Percentiles rank a stretch among this genome's conserved stretches.
These are phyloP conservation scores for Ictidomys tridecemlineatus DNA, from an alignment of 2,113 vertebrate genomes.

Conservation along the genomic window DNA sequence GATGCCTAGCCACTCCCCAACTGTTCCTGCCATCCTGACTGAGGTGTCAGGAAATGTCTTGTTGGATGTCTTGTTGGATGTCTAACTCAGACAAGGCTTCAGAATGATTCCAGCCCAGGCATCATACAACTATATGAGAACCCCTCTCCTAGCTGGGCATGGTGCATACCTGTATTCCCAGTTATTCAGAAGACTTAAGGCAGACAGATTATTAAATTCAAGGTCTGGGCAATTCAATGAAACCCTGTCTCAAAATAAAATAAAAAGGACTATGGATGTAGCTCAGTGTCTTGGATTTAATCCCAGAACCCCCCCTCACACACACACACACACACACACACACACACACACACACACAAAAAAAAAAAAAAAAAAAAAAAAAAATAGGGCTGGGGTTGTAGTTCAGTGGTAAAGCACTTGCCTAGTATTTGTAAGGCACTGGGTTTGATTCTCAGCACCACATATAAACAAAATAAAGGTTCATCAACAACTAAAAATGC, in stretches of 20 bases:
- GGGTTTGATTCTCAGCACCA: no score
- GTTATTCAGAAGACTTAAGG: background rate
- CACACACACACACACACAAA: no score
- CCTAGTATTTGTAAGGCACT: no score
- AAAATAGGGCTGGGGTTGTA: no score
- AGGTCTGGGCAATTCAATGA: background rate
- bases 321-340: no score
- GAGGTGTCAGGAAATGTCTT: background rate
- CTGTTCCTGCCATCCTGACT: background rate
- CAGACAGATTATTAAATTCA: background rate
- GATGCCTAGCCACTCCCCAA: background rate
- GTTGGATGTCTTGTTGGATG: background rate
- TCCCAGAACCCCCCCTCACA: background rate
- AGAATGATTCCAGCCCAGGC: background rate
- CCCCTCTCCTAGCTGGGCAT: background rate
- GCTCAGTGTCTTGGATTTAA: background rate
- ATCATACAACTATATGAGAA: background rate
- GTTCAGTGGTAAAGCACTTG: no score
- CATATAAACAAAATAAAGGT: no score
- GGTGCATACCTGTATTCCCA: background rate
- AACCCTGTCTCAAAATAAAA: background rate
- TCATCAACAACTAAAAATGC: no score
- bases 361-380: no score
- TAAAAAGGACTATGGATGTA: background rate
- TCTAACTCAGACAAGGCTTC: slow-evolving; percentile 3